A percentile compares a stretch with the other conserved stretches of the same genome.
These are phyloP conservation scores for Xylota segnis DNA, from an alignment of 2,888 invertebrate species.

Conservation along the genomic window DNA sequence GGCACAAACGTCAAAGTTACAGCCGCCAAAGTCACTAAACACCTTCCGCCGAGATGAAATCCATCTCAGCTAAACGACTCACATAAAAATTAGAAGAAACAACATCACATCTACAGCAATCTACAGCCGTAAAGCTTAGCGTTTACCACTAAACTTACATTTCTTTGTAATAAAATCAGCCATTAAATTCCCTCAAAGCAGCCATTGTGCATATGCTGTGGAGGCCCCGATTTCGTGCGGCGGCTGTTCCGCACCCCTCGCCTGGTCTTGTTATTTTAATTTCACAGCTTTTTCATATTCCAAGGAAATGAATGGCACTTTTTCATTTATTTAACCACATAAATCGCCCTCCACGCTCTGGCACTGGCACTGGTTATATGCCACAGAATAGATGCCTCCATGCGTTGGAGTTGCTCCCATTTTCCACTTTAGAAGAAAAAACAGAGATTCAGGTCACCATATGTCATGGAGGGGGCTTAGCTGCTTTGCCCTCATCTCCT, in stretches of 20 bases:
- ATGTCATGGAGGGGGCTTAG: slow-evolving; percentile 54
- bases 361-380: slow-evolving; percentile 45
- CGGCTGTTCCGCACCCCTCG: background rate
- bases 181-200: slow-evolving; percentile 61
- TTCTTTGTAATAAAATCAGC: slow-evolving; percentile 49
- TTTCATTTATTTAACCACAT: slow-evolving; percentile 69
- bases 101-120: slow-evolving; percentile 1
- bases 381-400: slow-evolving; percentile 59
- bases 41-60: background rate
- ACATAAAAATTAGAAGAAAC: background rate
- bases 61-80: background rate
- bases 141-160: slow-evolving; percentile 14
- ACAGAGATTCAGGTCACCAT: slow-evolving; percentile 62
- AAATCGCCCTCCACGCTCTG: slow-evolving; percentile 41
- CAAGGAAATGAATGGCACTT: slow-evolving; percentile 36
- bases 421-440: slow-evolving; percentile 62
- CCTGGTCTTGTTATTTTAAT: slow-evolving; percentile 49
- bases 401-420: slow-evolving; percentile 72
- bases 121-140: slow-evolving; percentile 3
- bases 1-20: too few relatives aligned
- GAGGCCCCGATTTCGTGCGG: background rate
- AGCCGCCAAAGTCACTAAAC: too few relatives aligned
- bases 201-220: slow-evolving; percentile 46
- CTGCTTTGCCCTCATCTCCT: slow-evolving; percentile 29
- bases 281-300: slow-evolving; percentile 46